Conservation (phyloP, 2,113 vertebrate genomes). For the Pongo abelii region DNA sequence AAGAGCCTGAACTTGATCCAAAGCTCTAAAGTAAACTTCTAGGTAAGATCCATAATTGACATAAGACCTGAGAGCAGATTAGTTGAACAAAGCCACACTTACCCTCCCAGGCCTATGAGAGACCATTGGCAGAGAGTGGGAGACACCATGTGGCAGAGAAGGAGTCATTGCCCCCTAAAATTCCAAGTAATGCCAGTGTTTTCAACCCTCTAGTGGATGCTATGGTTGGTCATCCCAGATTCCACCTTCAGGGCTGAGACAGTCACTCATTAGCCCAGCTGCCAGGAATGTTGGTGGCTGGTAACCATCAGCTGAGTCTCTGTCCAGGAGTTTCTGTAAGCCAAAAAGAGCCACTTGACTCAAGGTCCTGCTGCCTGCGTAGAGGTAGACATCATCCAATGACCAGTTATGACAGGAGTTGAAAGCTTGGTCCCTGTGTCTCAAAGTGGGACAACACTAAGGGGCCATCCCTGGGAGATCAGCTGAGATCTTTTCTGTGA, state of each 20-base stretch:
- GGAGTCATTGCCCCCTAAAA: background rate
- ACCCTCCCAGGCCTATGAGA: background rate
- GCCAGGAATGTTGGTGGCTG: background rate
- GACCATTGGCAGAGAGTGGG: too few relatives aligned
- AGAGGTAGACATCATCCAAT: background rate
- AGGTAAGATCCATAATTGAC: background rate
- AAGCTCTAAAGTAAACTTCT: background rate
- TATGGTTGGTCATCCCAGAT: background rate
- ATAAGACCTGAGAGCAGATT: background rate
- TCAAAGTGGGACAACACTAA: background rate
- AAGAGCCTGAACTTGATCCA: background rate
- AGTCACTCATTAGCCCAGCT: background rate
- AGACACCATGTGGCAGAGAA: background rate
- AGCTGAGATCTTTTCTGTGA: background rate
- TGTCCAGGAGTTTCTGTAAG: background rate
- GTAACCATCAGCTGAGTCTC: background rate
- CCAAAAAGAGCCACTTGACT: background rate
- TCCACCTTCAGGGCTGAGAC: background rate
- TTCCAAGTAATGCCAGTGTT: background rate
- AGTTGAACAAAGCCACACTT: conserved; percentile 32
- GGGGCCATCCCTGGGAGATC: background rate
- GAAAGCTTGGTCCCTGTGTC: background rate
- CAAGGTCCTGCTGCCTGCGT: background rate
- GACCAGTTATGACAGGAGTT: background rate
- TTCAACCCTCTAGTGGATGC: background rate